These are phyloP conservation scores for Gephyroberyx darwinii DNA, from an alignment of 2,797 vertebrate genomes.

Conservation along the genomic window DNA sequence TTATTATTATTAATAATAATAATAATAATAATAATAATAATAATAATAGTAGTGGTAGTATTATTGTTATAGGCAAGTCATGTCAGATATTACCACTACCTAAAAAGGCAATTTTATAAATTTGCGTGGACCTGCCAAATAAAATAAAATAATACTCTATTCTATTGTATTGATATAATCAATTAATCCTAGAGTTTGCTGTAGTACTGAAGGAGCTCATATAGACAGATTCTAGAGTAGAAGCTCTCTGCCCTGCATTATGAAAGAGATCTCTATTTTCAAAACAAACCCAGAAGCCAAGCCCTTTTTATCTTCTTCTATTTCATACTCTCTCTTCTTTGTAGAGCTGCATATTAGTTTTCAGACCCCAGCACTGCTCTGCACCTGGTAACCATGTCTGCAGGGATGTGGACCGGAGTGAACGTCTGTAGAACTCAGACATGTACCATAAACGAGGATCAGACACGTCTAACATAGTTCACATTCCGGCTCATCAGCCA, in stretches of 20 bases:
- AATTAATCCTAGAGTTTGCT: background rate
- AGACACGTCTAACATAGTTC: constrained; percentile 16
- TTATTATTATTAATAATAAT: no score
- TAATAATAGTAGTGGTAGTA: no score
- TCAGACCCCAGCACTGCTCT: background rate
- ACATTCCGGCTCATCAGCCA: constrained; percentile 28
- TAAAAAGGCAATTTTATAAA: no score
- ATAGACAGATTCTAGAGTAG: background rate
- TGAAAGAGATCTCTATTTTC: background rate
- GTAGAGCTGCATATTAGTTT: background rate
- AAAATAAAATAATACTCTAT: no score
- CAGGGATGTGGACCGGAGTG: background rate
- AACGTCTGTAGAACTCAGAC: background rate
- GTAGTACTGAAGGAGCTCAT: background rate
- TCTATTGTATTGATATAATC: no score
- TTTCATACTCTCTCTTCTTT: background rate
- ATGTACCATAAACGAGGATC: background rate
- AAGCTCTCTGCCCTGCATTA: background rate
- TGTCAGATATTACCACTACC: no score
- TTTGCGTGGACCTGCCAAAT: no score
- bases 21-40: no score
- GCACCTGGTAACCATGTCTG: background rate
- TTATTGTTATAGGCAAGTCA: no score
- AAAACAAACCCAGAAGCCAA: background rate
- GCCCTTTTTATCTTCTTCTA: background rate